Evolutionary conservation across 1,140 invertebrate genomes (phyloP), one percentile per base, ranked within the genome.

Genomic region (Sipha flava): DNA sequence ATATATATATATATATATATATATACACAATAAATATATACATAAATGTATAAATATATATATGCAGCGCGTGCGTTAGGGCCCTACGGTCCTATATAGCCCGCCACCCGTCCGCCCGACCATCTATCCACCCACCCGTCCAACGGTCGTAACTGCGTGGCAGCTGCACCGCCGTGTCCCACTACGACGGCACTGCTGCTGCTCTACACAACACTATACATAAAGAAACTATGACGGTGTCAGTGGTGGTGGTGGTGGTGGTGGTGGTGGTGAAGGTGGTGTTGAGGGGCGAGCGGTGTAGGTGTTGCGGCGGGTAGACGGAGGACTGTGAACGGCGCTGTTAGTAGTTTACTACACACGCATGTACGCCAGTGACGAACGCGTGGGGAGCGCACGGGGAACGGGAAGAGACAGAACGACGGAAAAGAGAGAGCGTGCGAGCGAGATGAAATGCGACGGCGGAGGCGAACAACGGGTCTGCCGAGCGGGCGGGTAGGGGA

Each of bases 61-160:
- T 26, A 26, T 40, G 23, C 21, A 14, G 34, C 62, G 34, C 64
- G 64, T 26, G 40, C 64, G 64, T 68, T 68, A 68, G 40, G 64
- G 40, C 66, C 66, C 66, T 70, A 70, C 66, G 43, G 64, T 66
- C n/a, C 64, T 66, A 40, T 66, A 66, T 66, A 66, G 21, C 40
- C 18, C n/a, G 47, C n/a, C 4, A 14, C 59, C 59, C n/a, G 1
- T 18, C 26, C 37, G 21, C 40, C 40, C 23, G 16, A 23, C 40
- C 6, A 1, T 6, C 62, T 2, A 16, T n/a, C 31, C 23, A n/a
- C 40, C 40, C 6, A 1, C 14, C 62, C 6, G 6, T n/a, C 31
- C 23, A n/a, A 29, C 43, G 7, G 18, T 10, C 49, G 6, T 29
- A 47, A 70, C 34, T 40, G 37, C 34, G 66, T 26, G 43, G 40